A percentile compares a stretch with the other conserved stretches of the same genome.
These are phyloP conservation scores for Montipora sp. DNA, from an alignment of 64 coral and sea anemone species.

Conservation along the genomic window DNA sequence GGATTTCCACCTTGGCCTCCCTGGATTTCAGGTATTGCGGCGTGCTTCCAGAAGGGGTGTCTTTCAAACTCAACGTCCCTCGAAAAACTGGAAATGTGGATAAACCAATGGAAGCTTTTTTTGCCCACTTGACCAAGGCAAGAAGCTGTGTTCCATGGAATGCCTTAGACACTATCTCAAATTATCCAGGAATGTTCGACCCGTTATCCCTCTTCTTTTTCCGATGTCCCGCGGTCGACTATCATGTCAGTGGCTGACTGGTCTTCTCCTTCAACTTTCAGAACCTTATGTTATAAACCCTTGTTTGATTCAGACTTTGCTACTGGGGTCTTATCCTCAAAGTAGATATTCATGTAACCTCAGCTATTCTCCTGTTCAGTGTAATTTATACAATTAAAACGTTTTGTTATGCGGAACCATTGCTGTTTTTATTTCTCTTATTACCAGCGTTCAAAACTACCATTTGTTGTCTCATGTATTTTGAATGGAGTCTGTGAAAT, in stretches of 20 bases:
- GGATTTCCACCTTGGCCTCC: neutral
- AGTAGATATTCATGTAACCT: no score
- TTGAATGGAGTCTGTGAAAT: neutral
- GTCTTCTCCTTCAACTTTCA: constrained; percentile 12
- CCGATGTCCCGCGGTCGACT: neutral
- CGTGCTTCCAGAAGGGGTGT: neutral
- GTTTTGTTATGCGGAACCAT: no score
- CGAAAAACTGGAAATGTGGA: no score
- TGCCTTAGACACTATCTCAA: neutral
- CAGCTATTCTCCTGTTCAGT: no score
- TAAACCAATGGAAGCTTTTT: neutral
- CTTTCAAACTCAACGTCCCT: neutral
- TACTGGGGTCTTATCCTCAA: no score
- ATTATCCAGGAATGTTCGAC: neutral
- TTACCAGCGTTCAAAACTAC: neutral
- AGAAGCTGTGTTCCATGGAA: neutral
- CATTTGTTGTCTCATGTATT: neutral
- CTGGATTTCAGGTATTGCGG: constrained; percentile 7
- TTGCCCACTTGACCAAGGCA: neutral
- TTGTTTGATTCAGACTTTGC: neutral
- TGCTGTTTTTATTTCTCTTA: neutral
- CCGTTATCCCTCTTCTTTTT: neutral
- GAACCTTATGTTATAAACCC: neutral
- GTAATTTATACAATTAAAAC: no score
- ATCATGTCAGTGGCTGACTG: constrained; percentile 23